phyloP scores from a whole-genome alignment of 2,888 invertebrate species.

The Epistrophe eligans region DNA sequence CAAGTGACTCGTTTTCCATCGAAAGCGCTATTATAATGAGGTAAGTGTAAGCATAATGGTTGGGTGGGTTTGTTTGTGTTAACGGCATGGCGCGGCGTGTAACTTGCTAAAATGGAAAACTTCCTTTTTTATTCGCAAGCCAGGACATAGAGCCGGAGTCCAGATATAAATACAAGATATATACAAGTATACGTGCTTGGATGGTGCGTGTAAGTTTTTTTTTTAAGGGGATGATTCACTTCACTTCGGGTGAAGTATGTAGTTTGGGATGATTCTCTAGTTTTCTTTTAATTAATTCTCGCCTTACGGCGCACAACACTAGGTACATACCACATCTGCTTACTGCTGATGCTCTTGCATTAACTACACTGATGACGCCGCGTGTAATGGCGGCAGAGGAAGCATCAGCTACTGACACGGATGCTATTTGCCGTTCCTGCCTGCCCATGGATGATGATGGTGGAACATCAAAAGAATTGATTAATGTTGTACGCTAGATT shows the following conservation, averaged over 20 bases:
- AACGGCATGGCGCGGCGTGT: not conserved
- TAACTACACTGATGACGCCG: conserved; percentile 26
- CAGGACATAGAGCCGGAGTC: not conserved
- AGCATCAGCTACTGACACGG: conserved; percentile 21
- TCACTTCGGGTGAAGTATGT: conserved; percentile 3
- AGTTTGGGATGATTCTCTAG: conserved; percentile 12
- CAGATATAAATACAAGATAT: no score
- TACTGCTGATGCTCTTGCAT: conserved; percentile 4
- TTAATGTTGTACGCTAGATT: conserved; percentile 78
- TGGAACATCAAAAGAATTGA: conserved; percentile 77
- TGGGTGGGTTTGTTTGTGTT: conserved; percentile 42
- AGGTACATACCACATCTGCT: not conserved
- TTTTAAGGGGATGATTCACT: conserved; percentile 40
- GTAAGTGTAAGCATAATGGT: conserved; percentile 84
- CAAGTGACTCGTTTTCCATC: conserved; percentile 94
- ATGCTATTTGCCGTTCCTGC: conserved; percentile 26
- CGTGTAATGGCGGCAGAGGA: conserved; percentile 3
- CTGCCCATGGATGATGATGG: conserved; percentile 25
- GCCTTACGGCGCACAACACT: conserved; percentile 48
- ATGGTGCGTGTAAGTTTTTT: conserved; percentile 31
- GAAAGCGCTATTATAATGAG: conserved; percentile 96
- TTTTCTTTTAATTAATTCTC: conserved; percentile 37
- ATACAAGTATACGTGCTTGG: not conserved
- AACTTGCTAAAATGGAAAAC: conserved; percentile 18
- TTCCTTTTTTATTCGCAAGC: not conserved